phyloP scores from a whole-genome alignment of 2,113 vertebrate genomes.

The Cettia cetti region DNA sequence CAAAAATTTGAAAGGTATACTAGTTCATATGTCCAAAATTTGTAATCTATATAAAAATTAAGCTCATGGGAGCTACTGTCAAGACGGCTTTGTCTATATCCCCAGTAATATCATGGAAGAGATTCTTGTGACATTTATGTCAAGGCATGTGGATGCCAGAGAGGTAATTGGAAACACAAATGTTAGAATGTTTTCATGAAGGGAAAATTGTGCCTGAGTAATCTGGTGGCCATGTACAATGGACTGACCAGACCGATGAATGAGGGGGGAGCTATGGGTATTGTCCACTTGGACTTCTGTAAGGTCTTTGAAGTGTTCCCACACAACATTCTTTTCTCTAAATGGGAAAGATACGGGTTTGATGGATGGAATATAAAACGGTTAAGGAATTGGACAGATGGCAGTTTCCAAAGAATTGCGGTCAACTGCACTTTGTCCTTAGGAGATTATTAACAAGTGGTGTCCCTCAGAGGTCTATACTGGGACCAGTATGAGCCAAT shows the following conservation, averaged over 20 bases:
- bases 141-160: neutral
- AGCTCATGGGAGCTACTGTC: neutral
- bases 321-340: neutral
- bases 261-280: neutral
- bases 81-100: neutral
- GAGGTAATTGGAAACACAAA: neutral
- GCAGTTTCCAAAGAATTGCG: neutral
- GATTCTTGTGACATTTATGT: neutral
- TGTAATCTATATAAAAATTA: neutral
- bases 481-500: neutral
- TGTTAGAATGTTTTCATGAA: neutral
- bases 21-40: neutral
- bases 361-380: neutral
- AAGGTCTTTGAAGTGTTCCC: neutral
- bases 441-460: neutral
- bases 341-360: neutral
- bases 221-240: fast-evolving
- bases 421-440: neutral
- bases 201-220: neutral
- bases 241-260: neutral
- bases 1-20: neutral
- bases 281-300: neutral
- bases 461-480: fast-evolving
- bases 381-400: neutral
- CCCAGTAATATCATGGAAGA: fast-evolving